Base-by-base conservation (phyloP, 1,140 invertebrate species). In the Camponotus pennsylvanicus region DNA sequence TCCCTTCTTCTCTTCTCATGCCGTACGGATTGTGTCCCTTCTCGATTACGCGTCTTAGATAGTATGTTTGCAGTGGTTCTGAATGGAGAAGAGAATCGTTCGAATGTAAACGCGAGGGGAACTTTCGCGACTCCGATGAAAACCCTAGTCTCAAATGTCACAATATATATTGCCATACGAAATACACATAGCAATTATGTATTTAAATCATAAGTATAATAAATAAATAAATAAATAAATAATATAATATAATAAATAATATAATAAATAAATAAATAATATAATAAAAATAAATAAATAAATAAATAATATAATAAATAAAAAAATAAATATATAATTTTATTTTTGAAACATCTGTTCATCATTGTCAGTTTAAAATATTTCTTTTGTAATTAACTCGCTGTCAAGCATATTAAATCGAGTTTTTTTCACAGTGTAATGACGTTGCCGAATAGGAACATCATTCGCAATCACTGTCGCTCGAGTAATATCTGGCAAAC, bases 31-130 rank as follows among this genome's bases (percentile, higher is more conserved):
- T n/a, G 1, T n/a, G 21, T 83, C 69, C 61, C 42, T 70, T 40
- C 63, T 45, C 57, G 80, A 71, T 85, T 73, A 52, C 42, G 87
- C 42, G 57, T 85, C 71, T 85, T 85, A 73, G 79, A 71, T 61
- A 73, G 4, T 55, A 27, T 73, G 79, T 82, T 80, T 80, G 45
- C 64, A 80, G 64, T 80, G 64, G 15, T 34, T 69, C 45, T 57
- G 77, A 80, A 80, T 70, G 77, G n/a, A 80, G 63, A 34, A 80
- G 49, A 80, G 45, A 80, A 80, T 80, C 64, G 77, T 69, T 80
- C 64, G 67, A 70, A 80, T 80, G 77, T 80, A 80, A 80, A 80
- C 77, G 77, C 34, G n/a, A 70, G 77, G 77, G 64, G 77, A 27
- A 52, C 45, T 78, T 69, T 79, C 34, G 45, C 64, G 34, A 70